A percentile compares a stretch with the other conserved stretches of the same genome.
phyloP scores from a whole-genome alignment of 2,113 vertebrate species.

The Chascanopsetta lugubris region DNA sequence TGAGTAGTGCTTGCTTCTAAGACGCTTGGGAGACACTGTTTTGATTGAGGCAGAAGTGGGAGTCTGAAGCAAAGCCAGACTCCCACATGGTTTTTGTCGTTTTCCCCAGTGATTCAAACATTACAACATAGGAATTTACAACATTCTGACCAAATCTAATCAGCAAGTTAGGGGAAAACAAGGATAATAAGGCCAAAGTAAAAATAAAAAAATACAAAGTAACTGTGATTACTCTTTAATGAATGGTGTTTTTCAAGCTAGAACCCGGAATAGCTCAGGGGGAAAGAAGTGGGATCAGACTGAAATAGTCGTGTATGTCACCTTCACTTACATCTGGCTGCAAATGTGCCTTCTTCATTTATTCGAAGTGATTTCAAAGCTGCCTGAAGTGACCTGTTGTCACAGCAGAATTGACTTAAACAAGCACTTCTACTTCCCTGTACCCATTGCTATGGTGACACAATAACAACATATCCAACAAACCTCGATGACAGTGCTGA shows the following conservation, averaged over 20 bases:
- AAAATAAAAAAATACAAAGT: slow-evolving; percentile 45
- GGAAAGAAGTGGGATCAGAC: not conserved
- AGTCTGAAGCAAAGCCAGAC: slow-evolving; percentile 59
- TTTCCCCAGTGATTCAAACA: not conserved
- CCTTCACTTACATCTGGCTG: not conserved
- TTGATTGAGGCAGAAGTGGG: slow-evolving; percentile 77
- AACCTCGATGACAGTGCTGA: not conserved
- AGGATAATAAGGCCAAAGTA: slow-evolving; percentile 16
- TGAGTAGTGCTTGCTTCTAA: slow-evolving; percentile 48
- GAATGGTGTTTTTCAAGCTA: slow-evolving; percentile 31
- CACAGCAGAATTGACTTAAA: not conserved
- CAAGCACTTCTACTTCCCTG: not conserved
- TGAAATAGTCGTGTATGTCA: slow-evolving; percentile 11
- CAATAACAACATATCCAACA: not conserved
- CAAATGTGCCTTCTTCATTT: not conserved
- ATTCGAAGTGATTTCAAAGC: not conserved
- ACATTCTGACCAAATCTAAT: slow-evolving; percentile 7
- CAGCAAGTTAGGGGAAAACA: not conserved
- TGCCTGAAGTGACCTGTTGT: not conserved
- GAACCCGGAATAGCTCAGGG: slow-evolving; percentile 44
- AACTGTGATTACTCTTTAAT: slow-evolving; percentile 46
- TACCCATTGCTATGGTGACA: not conserved
- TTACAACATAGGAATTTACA: slow-evolving; percentile 1
- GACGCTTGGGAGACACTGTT: slow-evolving; percentile 74
- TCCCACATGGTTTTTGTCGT: slow-evolving; percentile 57